Conservation (phyloP, 1,140 invertebrate genomes). For the Diachasma alloeum region DNA sequence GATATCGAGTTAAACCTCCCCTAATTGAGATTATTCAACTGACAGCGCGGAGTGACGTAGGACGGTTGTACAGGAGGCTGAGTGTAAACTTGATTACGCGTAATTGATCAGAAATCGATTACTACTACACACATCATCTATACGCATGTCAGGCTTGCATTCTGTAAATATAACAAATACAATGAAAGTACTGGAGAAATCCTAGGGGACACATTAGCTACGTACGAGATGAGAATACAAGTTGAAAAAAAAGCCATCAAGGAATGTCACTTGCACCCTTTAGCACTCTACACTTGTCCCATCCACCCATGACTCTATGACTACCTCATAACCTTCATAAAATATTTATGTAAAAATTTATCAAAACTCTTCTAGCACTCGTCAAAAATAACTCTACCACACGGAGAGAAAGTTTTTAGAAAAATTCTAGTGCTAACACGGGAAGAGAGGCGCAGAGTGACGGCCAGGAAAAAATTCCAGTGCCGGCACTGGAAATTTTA, state of each 20-base stretch:
- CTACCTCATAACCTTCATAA: neutral
- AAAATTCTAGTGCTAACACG: too few species aligned
- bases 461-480: too few species aligned
- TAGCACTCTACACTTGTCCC: neutral
- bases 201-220: neutral
- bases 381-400: neutral
- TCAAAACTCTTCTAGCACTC: neutral
- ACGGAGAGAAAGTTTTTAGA: too few species aligned
- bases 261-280: neutral
- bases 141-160: neutral
- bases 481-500: too few species aligned
- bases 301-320: neutral
- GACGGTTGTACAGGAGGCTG: neutral
- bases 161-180: neutral
- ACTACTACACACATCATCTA: neutral
- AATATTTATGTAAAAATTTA: neutral
- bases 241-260: neutral
- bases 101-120: constrained; percentile 2
- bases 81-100: neutral
- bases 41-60: neutral
- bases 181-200: neutral
- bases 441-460: too few species aligned
- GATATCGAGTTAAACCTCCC: neutral
- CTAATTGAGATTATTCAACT: neutral
- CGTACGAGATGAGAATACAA: neutral